phyloP scores from a whole-genome alignment of 2,797 vertebrate species.

The Pelobates cultripes region DNA sequence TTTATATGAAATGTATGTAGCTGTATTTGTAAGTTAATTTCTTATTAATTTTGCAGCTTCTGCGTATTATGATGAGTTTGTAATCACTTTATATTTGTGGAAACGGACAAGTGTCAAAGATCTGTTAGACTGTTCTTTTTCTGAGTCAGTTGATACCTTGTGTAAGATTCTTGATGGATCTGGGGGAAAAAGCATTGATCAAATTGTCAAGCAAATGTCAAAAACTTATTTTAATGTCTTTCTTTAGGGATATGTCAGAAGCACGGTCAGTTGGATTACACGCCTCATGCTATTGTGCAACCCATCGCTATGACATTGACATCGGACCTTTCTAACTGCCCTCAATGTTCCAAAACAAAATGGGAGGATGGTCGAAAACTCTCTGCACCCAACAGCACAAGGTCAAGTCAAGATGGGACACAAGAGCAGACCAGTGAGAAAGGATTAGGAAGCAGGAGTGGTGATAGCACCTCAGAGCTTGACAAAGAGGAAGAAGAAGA shows the following conservation, averaged over 20 bases:
- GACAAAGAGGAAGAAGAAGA: slow-evolving; percentile 71
- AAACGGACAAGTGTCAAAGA: no score
- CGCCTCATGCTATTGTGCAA: slow-evolving; percentile 74
- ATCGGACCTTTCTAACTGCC: slow-evolving; percentile 80
- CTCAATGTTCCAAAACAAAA: slow-evolving; percentile 71
- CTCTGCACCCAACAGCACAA: slow-evolving; percentile 61
- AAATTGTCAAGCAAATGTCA: not conserved
- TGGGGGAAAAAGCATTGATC: no score
- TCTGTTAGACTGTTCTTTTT: no score
- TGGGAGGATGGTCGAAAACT: slow-evolving; percentile 60
- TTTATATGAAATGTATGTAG: no score
- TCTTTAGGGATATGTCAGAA: slow-evolving; percentile 79
- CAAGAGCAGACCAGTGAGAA: slow-evolving; percentile 56
- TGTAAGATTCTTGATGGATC: no score
- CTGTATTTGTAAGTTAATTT: no score
- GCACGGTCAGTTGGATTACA: slow-evolving; percentile 77
- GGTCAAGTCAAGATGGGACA: slow-evolving; percentile 63
- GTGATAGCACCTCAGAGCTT: slow-evolving; percentile 56
- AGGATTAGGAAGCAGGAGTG: slow-evolving; percentile 52
- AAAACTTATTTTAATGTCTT: slow-evolving; percentile 8
- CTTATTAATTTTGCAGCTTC: no score
- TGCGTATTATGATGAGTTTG: no score
- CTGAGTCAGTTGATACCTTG: no score
- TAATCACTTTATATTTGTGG: no score
- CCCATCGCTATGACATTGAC: slow-evolving; percentile 79